phyloP scores from a whole-genome alignment of 2,113 vertebrate species.

The Mus spicilegus region DNA sequence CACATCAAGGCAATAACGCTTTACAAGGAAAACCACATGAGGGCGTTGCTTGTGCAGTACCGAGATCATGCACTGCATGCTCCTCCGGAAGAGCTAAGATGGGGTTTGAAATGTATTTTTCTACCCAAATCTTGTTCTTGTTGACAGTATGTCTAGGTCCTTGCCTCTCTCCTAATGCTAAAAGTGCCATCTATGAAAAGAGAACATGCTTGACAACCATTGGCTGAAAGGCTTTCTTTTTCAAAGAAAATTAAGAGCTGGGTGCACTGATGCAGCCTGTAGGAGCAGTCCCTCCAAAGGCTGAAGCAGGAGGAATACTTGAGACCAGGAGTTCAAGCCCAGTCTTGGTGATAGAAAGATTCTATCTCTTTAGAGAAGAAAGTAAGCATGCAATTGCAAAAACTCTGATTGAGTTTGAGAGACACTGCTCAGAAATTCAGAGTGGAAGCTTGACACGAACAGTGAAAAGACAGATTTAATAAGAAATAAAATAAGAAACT shows the following conservation, averaged over 20 bases:
- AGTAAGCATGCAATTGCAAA: background rate
- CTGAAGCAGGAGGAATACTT: background rate
- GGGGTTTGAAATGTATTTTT: constrained; percentile 8
- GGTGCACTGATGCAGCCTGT: background rate
- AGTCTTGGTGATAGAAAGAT: background rate
- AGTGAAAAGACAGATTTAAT: constrained; percentile 1
- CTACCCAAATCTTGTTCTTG: constrained; percentile 23
- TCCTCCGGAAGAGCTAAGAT: constrained; percentile 22
- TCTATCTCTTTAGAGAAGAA: background rate
- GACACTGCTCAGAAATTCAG: constrained; percentile 18
- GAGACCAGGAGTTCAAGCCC: background rate
- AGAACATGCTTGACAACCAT: background rate
- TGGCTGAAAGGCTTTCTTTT: background rate
- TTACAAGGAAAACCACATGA: background rate
- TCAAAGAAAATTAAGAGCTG: background rate
- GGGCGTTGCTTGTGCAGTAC: background rate
- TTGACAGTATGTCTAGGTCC: constrained; percentile 9
- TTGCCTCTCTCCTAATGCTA: background rate
- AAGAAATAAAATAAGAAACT: constrained; percentile 20
- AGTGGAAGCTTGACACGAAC: background rate
- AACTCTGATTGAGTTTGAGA: constrained; percentile 33
- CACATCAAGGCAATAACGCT: background rate
- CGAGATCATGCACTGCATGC: background rate
- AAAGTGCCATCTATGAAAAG: background rate
- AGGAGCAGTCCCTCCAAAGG: background rate